Base-by-base conservation (phyloP, 2,797 vertebrate species). In the Prunella strophiata region DNA sequence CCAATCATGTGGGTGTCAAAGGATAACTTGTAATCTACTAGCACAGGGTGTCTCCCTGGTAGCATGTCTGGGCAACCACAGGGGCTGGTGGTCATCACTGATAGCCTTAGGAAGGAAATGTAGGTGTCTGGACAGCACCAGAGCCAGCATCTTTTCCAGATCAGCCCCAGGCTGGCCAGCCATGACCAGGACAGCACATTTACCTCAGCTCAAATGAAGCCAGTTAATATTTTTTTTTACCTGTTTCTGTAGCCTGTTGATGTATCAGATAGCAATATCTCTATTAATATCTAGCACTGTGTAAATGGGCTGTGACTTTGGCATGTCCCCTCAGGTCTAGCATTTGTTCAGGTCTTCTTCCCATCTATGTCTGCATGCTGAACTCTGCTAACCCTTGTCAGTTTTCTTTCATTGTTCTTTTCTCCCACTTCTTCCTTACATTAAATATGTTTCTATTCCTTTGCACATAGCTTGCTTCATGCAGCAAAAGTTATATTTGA, bases 291-390 rank as follows among this genome's bases (percentile, higher is more conserved):
- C 16, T 27, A 83, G 54, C 0, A 1, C 7, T 63, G 25, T 38
- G 9, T 8, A 6, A 74, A 45, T 27, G 51, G 25, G 10, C 38
- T 74, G 34, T 62, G n/a, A 61, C 21, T 45, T 55, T 22, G 21
- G 5, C 19, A 9, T 22, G 16, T 23, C 21, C 10, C 10, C 36
- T 68, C 55, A 42, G 30, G 34, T 76, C 16, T 57, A 16, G 59
- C 11, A 34, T 36, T 55, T 61, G 13, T 45, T 38, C 50, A 26
- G 3, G 13, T 84, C 13, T 23, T 58, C 84, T 68, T 57, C 38
- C 34, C 26, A 14, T 27, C 42, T 27, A 32, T 0, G 0, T 63
- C 65, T 57, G 51, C 15, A 30, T 9, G 12, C 22, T 55, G 54
- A 90, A 79, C 40, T 81, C 50, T 34, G 27, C 40, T 58, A 84